Evolutionary conservation across 2,888 invertebrate genomes (phyloP).

Genomic region (Lycophotia porphyrea): DNA sequence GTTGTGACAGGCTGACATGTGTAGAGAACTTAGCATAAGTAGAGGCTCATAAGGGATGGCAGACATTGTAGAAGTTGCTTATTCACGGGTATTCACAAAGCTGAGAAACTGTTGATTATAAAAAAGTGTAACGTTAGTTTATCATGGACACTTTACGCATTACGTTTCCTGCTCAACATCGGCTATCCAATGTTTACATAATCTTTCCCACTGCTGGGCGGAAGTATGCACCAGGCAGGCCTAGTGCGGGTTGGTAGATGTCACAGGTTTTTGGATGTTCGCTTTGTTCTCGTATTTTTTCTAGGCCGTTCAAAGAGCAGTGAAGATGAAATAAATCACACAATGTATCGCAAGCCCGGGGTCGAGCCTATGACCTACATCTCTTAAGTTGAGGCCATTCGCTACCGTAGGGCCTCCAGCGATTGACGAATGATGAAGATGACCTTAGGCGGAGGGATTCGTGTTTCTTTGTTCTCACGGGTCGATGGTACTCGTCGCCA

Average conservation of each 20-base stretch:
- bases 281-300: background rate
- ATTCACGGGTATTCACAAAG: background rate
- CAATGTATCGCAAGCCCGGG: background rate
- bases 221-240: background rate
- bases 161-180: background rate
- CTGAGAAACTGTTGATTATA: background rate
- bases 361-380: background rate
- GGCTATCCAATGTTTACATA: background rate
- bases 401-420: background rate
- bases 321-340: background rate
- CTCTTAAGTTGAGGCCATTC: background rate
- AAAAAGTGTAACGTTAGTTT: background rate
- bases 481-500: background rate
- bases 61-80: background rate
- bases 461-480: background rate
- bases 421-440: background rate
- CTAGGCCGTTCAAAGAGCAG: background rate
- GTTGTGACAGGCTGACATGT: background rate
- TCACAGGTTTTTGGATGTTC: background rate
- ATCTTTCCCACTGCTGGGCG: background rate
- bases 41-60: background rate
- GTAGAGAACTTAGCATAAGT: background rate
- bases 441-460: background rate
- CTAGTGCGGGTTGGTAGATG: background rate
- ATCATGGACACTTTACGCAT: background rate